Conservation (phyloP, 2,797 vertebrate genomes). For the Danionella dracula region DNA sequence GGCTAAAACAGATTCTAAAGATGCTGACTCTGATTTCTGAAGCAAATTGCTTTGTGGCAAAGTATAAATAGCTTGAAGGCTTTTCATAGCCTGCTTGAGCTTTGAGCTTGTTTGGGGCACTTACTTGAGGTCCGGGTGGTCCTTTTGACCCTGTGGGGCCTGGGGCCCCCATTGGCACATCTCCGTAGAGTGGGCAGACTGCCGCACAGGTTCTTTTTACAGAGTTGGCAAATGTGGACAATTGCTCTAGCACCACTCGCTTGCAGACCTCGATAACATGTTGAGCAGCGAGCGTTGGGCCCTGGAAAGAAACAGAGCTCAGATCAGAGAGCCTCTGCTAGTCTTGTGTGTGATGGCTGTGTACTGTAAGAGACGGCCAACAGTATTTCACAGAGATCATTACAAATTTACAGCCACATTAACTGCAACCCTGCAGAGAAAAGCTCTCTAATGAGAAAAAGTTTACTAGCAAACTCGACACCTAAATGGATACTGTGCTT, state of each 20-base stretch:
- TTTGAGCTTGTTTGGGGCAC: constrained; percentile 40
- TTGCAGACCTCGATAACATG: constrained; percentile 73
- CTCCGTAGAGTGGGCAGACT: constrained; percentile 73
- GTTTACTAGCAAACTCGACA: constrained; percentile 57
- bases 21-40: constrained; percentile 27
- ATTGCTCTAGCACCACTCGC: constrained; percentile 73
- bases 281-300: constrained; percentile 63
- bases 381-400: constrained; percentile 55
- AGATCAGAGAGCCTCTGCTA: constrained; percentile 37
- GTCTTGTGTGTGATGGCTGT: constrained; percentile 40
- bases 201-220: constrained; percentile 70
- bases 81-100: too few relatives aligned
- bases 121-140: constrained; percentile 64
- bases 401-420: constrained; percentile 59
- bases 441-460: constrained; percentile 52
- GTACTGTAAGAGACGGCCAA: constrained; percentile 49
- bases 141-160: constrained; percentile 65
- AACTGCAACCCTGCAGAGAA: constrained; percentile 54
- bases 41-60: not conserved
- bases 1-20: constrained; percentile 13
- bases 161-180: constrained; percentile 66
- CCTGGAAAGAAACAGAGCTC: constrained; percentile 57
- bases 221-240: constrained; percentile 73
- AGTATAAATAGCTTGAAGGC: not conserved
- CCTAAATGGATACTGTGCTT: constrained; percentile 50